Base-by-base conservation (phyloP, 2,797 vertebrate genomes). In the Coccyzus lansbergi region DNA sequence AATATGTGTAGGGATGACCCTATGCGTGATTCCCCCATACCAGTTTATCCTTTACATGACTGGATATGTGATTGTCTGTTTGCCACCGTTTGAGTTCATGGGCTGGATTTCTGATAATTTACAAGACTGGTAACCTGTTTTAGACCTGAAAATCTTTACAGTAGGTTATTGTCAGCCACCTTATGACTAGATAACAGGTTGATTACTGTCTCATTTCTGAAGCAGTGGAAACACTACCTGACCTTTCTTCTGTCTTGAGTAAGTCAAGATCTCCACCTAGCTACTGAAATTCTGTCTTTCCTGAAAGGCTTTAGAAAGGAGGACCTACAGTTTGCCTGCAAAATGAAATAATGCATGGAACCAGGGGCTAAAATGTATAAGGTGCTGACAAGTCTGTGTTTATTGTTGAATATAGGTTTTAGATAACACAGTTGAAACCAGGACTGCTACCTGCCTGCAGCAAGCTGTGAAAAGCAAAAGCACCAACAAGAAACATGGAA, bases 191-290 rank as follows among this genome's bases (percentile, higher is more conserved):
- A 24, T 34, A 53, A 12, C 4, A 74, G 34, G 10, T 22, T 44
- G n/a, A 64, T 6, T 11, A 49, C 21, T 71, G 25, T 70, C 48
- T 90, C 48, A 55, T 86, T 90, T 93, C 86, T 92, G 75, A 88
- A 90, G n/a, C 2, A 79, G 28, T 51, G 65, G 56, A 67, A 92
- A 82, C 55, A 5, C 17, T 49, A 21, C 33, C 24, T 80, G 53
- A 78, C 24, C 36, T 84, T 93, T 85, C 44, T 81, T 44, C 24
- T 28, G 55, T 53, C 36, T 84, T 3, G 3, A 28, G 22, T 59
- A 59, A 58, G 26, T 70, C 52, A 91, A 77, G 64, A 49, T 78
- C 68, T 93, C 25, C 36, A 89, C 36, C 29, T 80, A 70, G 24
- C 15, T 85, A 31, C 31, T 68, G 29, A 60, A 55, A 15, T 84